Conservation (phyloP, 2,797 vertebrate species). For the Cuculus canorus region DNA sequence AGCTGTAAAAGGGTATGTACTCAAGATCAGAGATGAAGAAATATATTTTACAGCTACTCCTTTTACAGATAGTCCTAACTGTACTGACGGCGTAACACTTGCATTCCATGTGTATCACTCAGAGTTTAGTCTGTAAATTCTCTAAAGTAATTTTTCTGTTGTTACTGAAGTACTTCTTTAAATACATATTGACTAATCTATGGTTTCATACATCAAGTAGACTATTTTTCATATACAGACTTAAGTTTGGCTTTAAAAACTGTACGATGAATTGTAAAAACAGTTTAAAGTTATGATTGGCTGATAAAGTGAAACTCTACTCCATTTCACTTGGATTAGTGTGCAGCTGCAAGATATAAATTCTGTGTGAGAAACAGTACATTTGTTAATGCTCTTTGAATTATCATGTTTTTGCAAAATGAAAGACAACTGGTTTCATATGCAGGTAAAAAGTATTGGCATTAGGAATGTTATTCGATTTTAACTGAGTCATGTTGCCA, state of each 20-base stretch:
- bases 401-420: constrained; percentile 75
- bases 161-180: constrained; percentile 55
- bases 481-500: constrained; percentile 75
- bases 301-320: constrained; percentile 70
- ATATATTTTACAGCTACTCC: constrained; percentile 1
- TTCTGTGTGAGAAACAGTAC: constrained; percentile 68
- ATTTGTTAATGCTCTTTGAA: constrained; percentile 73
- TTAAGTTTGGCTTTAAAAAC: constrained; percentile 75
- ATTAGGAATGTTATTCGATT: constrained; percentile 73
- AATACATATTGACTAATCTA: constrained; percentile 68
- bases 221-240: constrained; percentile 70
- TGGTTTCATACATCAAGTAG: constrained; percentile 67
- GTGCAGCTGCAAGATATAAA: constrained; percentile 76
- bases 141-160: constrained; percentile 50
- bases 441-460: constrained; percentile 76
- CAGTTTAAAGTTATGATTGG: constrained; percentile 78
- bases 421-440: constrained; percentile 76
- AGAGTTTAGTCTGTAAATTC: neutral
- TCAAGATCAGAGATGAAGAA: neutral
- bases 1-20: neutral
- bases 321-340: constrained; percentile 69
- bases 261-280: constrained; percentile 76
- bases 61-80: neutral
- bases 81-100: neutral
- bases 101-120: neutral